phyloP scores from a whole-genome alignment of 2,113 vertebrate genomes.

The Desmodus rotundus region DNA sequence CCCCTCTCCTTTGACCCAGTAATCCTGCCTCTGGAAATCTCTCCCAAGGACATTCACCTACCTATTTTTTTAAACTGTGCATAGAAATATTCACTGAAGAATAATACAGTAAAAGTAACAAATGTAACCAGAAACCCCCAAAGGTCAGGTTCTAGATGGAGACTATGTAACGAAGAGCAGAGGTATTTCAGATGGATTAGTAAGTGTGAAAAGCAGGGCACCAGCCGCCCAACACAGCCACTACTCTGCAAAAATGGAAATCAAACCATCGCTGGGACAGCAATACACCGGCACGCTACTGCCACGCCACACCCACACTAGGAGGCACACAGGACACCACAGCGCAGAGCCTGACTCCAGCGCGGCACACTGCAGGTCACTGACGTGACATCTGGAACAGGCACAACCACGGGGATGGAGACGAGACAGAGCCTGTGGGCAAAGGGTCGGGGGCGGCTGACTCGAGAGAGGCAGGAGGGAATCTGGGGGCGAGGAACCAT shows the following conservation, averaged over 20 bases:
- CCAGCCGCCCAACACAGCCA: neutral
- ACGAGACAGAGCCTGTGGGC: neutral
- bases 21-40: neutral
- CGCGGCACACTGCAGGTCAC: neutral
- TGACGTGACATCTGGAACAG: neutral
- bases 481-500: fast-evolving
- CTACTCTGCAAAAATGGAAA: neutral
- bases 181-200: neutral
- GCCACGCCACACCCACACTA: neutral
- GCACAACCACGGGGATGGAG: neutral
- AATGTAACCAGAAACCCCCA: neutral
- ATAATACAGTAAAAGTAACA: neutral
- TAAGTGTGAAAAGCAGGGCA: neutral
- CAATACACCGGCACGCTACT: neutral
- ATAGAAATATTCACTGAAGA: neutral
- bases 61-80: neutral
- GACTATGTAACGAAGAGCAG: neutral
- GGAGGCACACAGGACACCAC: neutral
- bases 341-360: neutral
- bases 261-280: neutral
- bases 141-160: neutral
- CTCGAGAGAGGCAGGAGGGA: neutral
- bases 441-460: neutral
- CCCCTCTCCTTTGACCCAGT: neutral
- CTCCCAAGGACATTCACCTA: neutral